A percentile compares a stretch with the other conserved stretches of the same genome.
Conservation (phyloP, 2,797 vertebrate genomes). For the Tangara arthus region DNA sequence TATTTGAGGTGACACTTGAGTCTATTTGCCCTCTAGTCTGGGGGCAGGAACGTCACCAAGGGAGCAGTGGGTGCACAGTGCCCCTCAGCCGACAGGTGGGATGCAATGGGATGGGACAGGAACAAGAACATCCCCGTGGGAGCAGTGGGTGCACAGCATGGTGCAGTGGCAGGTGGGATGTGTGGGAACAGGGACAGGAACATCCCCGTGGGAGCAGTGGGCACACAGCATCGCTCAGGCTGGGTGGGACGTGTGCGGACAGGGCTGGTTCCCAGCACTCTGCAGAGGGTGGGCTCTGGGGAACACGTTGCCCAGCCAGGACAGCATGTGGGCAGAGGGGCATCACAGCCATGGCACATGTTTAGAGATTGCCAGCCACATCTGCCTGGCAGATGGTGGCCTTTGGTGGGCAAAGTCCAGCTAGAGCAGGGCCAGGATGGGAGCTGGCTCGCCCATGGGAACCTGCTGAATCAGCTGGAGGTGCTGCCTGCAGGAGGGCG, state of each 20-base stretch:
- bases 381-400: not conserved
- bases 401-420: not conserved
- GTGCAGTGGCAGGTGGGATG: not conserved
- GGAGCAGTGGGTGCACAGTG: not conserved
- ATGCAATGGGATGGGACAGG: not conserved
- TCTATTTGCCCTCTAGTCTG: not conserved
- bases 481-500: not conserved
- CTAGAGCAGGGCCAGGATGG: not conserved
- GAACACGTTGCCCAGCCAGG: fast-evolving
- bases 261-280: not conserved
- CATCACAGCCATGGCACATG: fast-evolving
- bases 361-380: not conserved
- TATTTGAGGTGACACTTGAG: not conserved
- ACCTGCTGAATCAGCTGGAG: not conserved
- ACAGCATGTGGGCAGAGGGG: fast-evolving
- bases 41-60: not conserved
- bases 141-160: not conserved
- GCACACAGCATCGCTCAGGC: not conserved
- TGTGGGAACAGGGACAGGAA: not conserved
- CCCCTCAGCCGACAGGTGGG: not conserved
- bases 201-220: not conserved
- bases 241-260: fast-evolving
- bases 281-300: not conserved
- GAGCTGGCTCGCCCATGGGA: not conserved
- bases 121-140: not conserved